phyloP scores from a whole-genome alignment of 2,113 vertebrate genomes.

The Euleptes europaea region DNA sequence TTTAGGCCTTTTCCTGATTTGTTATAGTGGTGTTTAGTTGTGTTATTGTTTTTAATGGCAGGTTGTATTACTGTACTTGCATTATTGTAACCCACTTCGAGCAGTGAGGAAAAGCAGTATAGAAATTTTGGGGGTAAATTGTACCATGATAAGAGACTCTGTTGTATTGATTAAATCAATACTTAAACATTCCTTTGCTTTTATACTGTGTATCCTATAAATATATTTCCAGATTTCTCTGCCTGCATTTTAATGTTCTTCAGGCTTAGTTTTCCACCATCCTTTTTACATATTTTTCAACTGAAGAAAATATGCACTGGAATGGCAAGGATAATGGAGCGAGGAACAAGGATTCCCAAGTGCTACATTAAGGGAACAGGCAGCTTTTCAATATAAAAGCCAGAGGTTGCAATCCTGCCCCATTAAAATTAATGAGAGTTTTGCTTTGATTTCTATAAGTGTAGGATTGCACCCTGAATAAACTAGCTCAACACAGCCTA shows the following conservation, averaged over 20 bases:
- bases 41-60: no score
- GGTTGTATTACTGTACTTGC: no score
- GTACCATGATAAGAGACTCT: not conserved
- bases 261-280: not conserved
- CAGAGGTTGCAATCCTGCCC: not conserved
- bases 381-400: not conserved
- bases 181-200: not conserved
- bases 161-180: not conserved
- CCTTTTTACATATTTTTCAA: slow-evolving; percentile 11
- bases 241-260: not conserved
- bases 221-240: not conserved
- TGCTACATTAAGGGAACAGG: not conserved
- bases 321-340: not conserved
- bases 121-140: no score
- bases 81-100: no score
- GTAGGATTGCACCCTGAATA: not conserved
- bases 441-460: not conserved
- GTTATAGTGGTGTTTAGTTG: no score
- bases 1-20: no score
- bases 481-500: not conserved
- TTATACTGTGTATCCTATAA: not conserved
- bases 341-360: slow-evolving; percentile 2
- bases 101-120: no score
- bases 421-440: not conserved
- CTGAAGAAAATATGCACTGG: not conserved